Base-by-base conservation (phyloP, 2,888 invertebrate genomes). In the Chymomyza amoena region DNA sequence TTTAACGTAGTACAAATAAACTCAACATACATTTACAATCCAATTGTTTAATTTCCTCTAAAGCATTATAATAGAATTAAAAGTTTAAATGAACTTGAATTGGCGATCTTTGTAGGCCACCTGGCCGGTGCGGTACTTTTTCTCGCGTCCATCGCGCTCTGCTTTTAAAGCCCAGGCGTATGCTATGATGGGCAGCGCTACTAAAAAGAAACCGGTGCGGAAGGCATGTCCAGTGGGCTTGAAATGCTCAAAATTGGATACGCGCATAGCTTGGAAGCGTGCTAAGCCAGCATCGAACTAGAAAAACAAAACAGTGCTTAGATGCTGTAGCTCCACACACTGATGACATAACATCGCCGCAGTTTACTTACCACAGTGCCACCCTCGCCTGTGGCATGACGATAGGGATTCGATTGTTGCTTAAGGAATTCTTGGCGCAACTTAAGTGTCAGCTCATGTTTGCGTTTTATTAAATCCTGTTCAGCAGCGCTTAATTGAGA, bases 271-370 rank as follows among this genome's bases (percentile, higher is more conserved):
- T 89, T 94, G 92, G 89, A 94, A 96, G 65, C 96, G 94, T 84
- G 96, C 95, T 4, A 97, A 78, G 10, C 95, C 95, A n/a, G 95
- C 92, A 91, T 97, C 97, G 90, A 97, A 96, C 97, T 97, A 92
- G 4, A 32, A 32, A 78, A 94, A 94, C 67, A 76, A 81, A 82
- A 87, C 61, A 62, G 16, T 66, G 25, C 25, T 66, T 62, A 28
- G 68, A 32, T 16, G 16, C 62, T 32, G 32, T 54, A 57, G 66
- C 63, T 57, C 59, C 25, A 13, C 13, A 6, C 39, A 36, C 59
- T 87, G 88, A 91, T 91, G 91, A 91, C 91, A 91, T 91, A 91
- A 91, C 88, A 89, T 71, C 64, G 20, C 68, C 63, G 66, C 50
- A 75, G 88, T 56, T 5, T 66, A 94, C 95, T 93, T 93, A 96